Evolutionary conservation across 1,140 invertebrate species (phyloP).

Genomic region (Archivesica marissinica): DNA sequence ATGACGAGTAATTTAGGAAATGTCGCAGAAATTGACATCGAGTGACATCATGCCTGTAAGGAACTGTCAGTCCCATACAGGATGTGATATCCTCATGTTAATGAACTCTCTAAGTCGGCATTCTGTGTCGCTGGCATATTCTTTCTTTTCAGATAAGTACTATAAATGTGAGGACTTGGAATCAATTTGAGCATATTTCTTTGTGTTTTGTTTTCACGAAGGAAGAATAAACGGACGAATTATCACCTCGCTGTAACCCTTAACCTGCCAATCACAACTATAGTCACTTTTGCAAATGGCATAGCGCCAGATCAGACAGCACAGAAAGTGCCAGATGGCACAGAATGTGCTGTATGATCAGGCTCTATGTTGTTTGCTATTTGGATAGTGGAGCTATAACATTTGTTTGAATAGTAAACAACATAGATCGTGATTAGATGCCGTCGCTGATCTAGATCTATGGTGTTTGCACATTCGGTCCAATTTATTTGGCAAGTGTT

Average conservation of each 20-base stretch:
- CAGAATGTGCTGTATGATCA: too few species aligned
- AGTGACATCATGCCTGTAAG: constrained; percentile 49
- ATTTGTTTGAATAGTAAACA: too few species aligned
- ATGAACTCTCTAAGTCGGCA: constrained; percentile 25
- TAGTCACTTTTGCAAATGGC: background rate
- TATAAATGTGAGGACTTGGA: constrained; percentile 13
- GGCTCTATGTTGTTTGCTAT: too few species aligned
- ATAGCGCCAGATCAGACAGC: background rate
- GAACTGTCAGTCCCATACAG: constrained; percentile 45
- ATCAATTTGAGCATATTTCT: background rate
- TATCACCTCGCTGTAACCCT: too few species aligned
- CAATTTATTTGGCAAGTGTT: too few species aligned
- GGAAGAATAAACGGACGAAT: too few species aligned
- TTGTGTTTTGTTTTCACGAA: constrained; percentile 23
- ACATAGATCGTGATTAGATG: too few species aligned
- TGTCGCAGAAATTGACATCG: constrained; percentile 47
- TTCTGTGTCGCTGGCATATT: constrained; percentile 38
- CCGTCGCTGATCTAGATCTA: too few species aligned
- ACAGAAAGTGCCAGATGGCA: background rate
- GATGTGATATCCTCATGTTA: constrained; percentile 44
- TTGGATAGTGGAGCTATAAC: too few species aligned
- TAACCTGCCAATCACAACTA: too few species aligned
- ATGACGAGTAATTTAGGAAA: constrained; percentile 53
- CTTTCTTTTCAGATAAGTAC: constrained; percentile 24
- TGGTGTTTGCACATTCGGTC: too few species aligned